These are phyloP conservation scores for Papilio xuthus DNA, from an alignment of 1,140 invertebrate species.

Conservation along the genomic window DNA sequence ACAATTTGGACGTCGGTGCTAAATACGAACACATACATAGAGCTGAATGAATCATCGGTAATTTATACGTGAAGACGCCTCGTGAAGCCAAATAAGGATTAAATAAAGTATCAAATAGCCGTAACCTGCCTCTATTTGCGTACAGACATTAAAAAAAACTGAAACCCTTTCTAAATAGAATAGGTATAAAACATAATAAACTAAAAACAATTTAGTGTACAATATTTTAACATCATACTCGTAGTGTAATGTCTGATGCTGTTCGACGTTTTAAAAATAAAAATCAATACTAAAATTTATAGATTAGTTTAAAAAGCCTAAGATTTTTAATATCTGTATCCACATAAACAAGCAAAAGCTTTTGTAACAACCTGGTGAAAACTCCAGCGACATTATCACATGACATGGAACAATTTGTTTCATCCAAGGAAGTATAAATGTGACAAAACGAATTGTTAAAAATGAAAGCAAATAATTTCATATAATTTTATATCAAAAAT, in stretches of 20 bases:
- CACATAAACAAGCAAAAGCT: not conserved
- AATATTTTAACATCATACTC: not conserved
- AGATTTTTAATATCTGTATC: not conserved
- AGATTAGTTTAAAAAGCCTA: not conserved
- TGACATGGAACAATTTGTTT: not conserved
- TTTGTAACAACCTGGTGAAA: not conserved
- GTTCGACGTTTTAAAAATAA: too few relatives aligned
- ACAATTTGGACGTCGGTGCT: not conserved
- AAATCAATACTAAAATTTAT: not conserved
- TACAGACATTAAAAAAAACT: not conserved
- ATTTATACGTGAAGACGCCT: not conserved
- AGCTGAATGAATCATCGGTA: constrained; percentile 7
- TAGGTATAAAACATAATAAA: not conserved
- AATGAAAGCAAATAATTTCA: not conserved
- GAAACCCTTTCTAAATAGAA: not conserved
- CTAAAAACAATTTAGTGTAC: not conserved
- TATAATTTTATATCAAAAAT: not conserved
- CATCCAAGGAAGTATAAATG: not conserved
- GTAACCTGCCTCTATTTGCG: not conserved
- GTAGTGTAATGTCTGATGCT: too few relatives aligned
- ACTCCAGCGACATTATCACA: not conserved
- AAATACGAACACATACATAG: not conserved
- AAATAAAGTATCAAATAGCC: not conserved
- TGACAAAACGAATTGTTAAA: not conserved
- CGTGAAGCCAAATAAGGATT: constrained; percentile 17